Base-by-base conservation (phyloP, 2,888 invertebrate genomes). In the Chymomyza fuscimana region DNA sequence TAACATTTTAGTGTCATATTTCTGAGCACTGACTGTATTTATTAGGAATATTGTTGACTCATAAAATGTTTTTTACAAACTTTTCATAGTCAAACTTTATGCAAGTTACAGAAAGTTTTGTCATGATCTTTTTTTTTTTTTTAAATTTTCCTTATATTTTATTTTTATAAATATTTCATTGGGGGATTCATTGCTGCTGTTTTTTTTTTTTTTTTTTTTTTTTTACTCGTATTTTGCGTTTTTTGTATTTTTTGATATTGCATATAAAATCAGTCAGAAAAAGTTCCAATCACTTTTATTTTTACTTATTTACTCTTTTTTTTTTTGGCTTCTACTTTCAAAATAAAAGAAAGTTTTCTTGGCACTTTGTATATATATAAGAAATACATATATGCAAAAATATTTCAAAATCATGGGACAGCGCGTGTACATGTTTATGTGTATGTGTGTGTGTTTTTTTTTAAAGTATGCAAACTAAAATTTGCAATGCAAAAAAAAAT, bases 221-320 rank as follows among this genome's bases (percentile, higher is more conserved):
- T 54, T 22, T 54, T 7, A 52, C 15, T 52, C 7, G 22, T 64
- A 36, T 64, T 64, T 4, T 52, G 54, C 4, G 29, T 32, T 64
- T 54, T 58, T 22, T 54, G 16, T 16, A 51, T 54, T 54, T 54
- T 58, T 22, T 40, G 58, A 15, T 54, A 19, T 54, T 54, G 58
- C 19, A 58, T 74, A 67, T 70, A 72, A 76, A 81, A 87, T 79
- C 78, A 63, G 61, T 66, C 67, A 69, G 69, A 75, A 88, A 87
- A 84, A 85, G 71, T 85, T 85, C 76, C 80, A 85, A 85, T 87
- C 87, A 85, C 88, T 87, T 88, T 88, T 82, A 74, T 83, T 85
- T 82, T 84, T 79, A 56, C 65, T 63, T 60, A 51, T 54, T 16
- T 66, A 19, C 60, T 56, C 69, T 67, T 52, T 19, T 19, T 19